Evolutionary conservation across 1,140 invertebrate species (phyloP), one percentile per base, ranked within the genome.

Genomic region (Drosophila lacteicornis): DNA sequence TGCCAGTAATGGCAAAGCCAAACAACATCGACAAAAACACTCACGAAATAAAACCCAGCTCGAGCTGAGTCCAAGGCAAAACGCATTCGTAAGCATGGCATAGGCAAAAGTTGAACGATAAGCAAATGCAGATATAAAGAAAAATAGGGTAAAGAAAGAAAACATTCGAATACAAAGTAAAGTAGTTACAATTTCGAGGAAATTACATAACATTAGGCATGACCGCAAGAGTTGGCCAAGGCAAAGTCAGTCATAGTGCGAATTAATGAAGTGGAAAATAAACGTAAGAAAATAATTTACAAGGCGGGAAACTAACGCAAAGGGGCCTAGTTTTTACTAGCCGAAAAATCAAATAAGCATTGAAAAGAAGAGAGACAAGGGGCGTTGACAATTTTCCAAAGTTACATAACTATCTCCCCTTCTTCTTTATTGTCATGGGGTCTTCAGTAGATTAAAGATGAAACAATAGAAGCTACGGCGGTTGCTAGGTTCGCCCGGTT

Each of bases 191-290:
- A 50, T 74, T 90, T 82, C 51, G 50, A 84, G 85, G 77, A 87
- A 87, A 87, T 87, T 90, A 90, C 85, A 87, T 87, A 87, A 87
- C 51, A 60, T 63, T 70, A 77, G 80, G 67, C 45, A 63, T 59
- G 58, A 33, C 45, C 51, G 43, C 59, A 13, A 19, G 68, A 53
- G 56, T 73, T 79, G 68, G 56, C 55, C 60, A 69, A 59, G 56
- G 73, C 73, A 63, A 76, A 61, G 36, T 40, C 53, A 79, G 70
- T 83, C 83, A 75, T 76, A 74, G 73, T 68, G 74, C 80, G 65
- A 85, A 65, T 90, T 87, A 87, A 87, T 87, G 85, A 87, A 87
- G 85, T 87, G 81, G 74, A 87, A 87, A 88, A 87, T 87, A 87
- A 86, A 86, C 79, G 86, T 71, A 86, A 82, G 79, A 75, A 71